These are phyloP conservation scores for Muschampia plurimacula DNA, from an alignment of 2,888 invertebrate genomes.

Conservation along the genomic window DNA sequence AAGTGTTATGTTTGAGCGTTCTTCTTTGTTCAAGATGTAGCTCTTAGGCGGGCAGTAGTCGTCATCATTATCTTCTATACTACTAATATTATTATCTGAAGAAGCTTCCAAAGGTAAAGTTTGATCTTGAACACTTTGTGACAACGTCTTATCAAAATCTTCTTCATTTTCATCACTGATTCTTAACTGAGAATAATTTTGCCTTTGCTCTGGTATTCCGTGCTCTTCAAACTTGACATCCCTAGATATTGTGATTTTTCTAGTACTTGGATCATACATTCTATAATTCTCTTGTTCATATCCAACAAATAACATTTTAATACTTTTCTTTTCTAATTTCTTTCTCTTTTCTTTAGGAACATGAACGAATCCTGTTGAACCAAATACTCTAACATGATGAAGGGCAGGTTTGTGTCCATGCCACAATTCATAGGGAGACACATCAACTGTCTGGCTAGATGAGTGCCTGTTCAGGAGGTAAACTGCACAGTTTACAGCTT, in stretches of 20 bases:
- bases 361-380: slow-evolving; percentile 46
- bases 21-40: no score
- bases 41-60: no score
- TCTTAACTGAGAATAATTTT: no score
- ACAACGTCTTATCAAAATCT: no score
- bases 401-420: slow-evolving; percentile 38
- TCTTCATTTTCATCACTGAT: no score
- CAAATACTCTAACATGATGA: slow-evolving; percentile 43
- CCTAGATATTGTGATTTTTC: slow-evolving; percentile 6
- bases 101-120: no score
- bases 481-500: slow-evolving; percentile 54
- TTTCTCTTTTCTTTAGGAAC: slow-evolving; percentile 52
- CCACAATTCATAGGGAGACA: slow-evolving; percentile 50
- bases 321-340: slow-evolving; percentile 49
- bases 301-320: slow-evolving; percentile 37
- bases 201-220: no score
- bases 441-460: slow-evolving; percentile 39
- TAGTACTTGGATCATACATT: slow-evolving; percentile 9
- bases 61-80: no score
- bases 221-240: background rate
- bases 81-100: no score
- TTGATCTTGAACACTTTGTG: no score
- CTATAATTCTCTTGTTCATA: slow-evolving; percentile 22
- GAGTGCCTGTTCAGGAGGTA: slow-evolving; percentile 53
- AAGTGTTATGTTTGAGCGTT: no score